Percentiles rank a stretch among this genome's conserved stretches.
phyloP scores from a whole-genome alignment of 2,797 vertebrate genomes.

The Sylvilagus floridanus region DNA sequence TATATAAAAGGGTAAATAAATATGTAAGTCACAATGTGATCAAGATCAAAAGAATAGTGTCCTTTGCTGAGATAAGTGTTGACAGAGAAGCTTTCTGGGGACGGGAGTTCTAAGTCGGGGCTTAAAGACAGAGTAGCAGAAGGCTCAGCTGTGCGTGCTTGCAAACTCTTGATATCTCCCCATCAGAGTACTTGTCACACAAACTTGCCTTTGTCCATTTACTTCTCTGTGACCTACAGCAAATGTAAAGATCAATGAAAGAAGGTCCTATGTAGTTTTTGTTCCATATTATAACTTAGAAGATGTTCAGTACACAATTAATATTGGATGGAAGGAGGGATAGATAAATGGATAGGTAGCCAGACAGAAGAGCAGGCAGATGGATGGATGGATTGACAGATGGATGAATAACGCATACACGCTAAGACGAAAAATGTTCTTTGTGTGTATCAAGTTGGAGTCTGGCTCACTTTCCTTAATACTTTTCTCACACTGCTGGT shows the following conservation, averaged over 20 bases:
- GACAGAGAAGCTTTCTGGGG: background rate
- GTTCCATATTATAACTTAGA: background rate
- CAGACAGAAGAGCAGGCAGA: too few relatives aligned
- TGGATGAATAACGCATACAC: too few relatives aligned
- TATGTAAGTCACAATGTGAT: background rate
- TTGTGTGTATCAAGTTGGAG: background rate
- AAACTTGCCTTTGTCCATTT: background rate
- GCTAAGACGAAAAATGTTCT: background rate
- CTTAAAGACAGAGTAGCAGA: background rate
- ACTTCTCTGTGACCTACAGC: background rate
- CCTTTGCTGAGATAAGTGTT: background rate
- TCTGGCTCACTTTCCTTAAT: background rate
- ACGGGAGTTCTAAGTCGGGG: background rate
- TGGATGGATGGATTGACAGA: background rate
- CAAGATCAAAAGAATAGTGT: background rate
- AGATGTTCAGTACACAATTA: background rate
- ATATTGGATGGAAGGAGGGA: background rate
- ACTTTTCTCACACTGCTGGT: background rate
- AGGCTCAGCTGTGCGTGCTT: background rate
- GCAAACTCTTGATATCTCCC: too few relatives aligned
- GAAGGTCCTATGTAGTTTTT: background rate
- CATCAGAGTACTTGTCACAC: background rate
- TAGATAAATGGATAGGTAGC: background rate
- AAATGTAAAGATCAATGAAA: background rate
- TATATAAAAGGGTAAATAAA: background rate